These are phyloP conservation scores for Andrena dorsata DNA, from an alignment of 2,888 invertebrate species.

Conservation along the genomic window DNA sequence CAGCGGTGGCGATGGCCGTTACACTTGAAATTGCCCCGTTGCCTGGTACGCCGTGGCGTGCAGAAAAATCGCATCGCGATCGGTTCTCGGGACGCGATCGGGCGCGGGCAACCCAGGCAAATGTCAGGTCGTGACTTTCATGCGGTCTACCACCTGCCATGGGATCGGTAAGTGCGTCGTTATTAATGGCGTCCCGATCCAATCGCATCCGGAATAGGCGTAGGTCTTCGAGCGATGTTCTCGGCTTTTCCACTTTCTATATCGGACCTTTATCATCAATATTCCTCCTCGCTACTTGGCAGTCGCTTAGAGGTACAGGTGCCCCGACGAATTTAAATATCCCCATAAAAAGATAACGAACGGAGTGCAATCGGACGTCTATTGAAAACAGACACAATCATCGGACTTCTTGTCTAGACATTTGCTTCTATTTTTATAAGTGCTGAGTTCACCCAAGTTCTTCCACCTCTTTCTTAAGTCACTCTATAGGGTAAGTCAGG, in stretches of 20 bases:
- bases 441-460: no score
- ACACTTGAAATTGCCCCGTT: conserved; percentile 76
- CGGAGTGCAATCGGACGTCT: no score
- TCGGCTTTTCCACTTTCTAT: conserved; percentile 62
- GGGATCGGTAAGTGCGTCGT: conserved; percentile 82
- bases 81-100: conserved; percentile 77
- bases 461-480: no score
- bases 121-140: conserved; percentile 84
- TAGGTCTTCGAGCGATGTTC: conserved; percentile 68
- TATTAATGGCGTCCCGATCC: conserved; percentile 81
- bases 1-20: conserved; percentile 64
- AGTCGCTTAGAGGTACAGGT: neutral
- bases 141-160: conserved; percentile 83
- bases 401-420: no score
- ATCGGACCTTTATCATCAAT: conserved; percentile 32
- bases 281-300: neutral
- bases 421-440: no score
- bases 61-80: conserved; percentile 79
- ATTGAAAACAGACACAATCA: no score
- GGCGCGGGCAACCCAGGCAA: conserved; percentile 78
- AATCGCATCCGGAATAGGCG: conserved; percentile 82
- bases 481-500: no score
- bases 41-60: conserved; percentile 41
- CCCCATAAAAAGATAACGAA: no score
- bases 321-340: no score